Evolutionary conservation across 2,797 vertebrate species (phyloP).

Genomic region (Molothrus aeneus): DNA sequence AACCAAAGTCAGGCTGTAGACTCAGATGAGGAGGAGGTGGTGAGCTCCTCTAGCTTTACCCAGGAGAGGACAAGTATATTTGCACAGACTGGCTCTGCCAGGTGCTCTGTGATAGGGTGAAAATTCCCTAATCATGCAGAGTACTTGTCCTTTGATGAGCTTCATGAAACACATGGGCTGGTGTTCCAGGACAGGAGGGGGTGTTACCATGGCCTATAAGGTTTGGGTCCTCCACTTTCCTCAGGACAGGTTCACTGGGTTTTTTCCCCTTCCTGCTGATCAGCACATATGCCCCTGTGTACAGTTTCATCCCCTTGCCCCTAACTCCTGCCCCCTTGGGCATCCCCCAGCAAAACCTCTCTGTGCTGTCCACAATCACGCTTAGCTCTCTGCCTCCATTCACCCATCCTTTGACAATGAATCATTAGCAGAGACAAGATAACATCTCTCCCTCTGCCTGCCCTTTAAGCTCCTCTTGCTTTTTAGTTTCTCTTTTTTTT

Average conservation of each 20-base stretch:
- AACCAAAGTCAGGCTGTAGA: background rate
- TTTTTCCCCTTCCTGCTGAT: background rate
- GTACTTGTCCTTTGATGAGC: background rate
- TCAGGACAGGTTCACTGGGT: background rate
- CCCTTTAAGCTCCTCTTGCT: background rate
- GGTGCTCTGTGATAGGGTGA: background rate
- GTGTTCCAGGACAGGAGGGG: background rate
- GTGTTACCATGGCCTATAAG: background rate
- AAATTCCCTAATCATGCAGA: background rate
- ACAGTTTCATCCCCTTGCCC: background rate
- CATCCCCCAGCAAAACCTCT: background rate
- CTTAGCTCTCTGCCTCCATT: background rate
- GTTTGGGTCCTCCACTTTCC: background rate
- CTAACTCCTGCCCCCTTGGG: background rate
- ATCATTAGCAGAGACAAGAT: background rate
- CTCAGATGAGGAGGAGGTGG: rapidly evolving
- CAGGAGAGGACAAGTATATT: background rate
- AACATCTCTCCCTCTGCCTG: background rate
- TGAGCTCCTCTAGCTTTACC: background rate
- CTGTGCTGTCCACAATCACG: background rate
- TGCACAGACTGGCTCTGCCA: background rate
- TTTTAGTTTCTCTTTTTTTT: background rate
- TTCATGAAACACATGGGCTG: background rate
- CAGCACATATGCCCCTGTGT: rapidly evolving
- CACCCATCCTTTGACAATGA: background rate